Evolutionary conservation across 2,888 invertebrate genomes (phyloP).

Genomic region (Lithophane leautieri): DNA sequence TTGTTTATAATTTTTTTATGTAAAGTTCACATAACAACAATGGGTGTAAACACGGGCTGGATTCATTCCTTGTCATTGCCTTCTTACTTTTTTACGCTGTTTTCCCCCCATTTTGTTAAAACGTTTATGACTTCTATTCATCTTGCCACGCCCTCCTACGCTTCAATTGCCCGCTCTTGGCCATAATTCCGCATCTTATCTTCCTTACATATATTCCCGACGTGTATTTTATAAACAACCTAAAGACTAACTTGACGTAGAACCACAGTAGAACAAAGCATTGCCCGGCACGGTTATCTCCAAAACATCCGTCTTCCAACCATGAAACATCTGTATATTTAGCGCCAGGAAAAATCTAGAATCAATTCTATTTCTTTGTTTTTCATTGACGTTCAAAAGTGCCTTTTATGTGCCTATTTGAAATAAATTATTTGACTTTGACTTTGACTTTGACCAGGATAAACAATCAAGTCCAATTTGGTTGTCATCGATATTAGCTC

Average conservation of each 20-base stretch:
- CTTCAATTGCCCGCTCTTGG: not conserved
- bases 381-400: no score
- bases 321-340: constrained; percentile 11
- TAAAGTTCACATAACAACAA: not conserved
- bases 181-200: not conserved
- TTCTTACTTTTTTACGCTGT: not conserved
- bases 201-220: not conserved
- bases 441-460: no score
- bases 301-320: constrained; percentile 42
- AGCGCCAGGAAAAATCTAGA: no score
- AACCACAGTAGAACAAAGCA: constrained; percentile 3
- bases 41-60: not conserved
- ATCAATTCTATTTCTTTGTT: no score
- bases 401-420: no score
- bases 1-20: not conserved
- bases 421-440: no score
- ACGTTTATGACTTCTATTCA: not conserved
- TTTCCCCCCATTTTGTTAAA: no score
- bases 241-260: not conserved
- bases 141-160: not conserved
- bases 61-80: not conserved
- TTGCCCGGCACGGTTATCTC: not conserved
- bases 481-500: not conserved
- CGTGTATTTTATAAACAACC: constrained; percentile 11
- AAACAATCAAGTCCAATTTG: constrained; percentile 22